phyloP scores from a whole-genome alignment of 53 echinoderm and acorn worm genomes.

The Temnopleurus reevesii region DNA sequence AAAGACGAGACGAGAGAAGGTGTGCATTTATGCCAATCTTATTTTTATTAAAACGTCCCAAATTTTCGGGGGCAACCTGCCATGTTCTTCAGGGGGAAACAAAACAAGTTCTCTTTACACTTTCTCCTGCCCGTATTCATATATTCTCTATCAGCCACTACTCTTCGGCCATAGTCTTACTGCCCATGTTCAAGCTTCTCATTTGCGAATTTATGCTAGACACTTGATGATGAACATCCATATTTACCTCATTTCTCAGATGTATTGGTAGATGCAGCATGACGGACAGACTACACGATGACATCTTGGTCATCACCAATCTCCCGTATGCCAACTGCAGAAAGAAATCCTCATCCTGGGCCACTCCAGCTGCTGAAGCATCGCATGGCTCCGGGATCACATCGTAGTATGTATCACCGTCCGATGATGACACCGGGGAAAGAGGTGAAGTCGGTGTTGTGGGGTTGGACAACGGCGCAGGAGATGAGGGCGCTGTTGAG shows the following conservation, averaged over 20 bases:
- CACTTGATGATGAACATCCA: too few relatives aligned
- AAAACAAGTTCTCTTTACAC: too few relatives aligned
- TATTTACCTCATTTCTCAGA: background rate
- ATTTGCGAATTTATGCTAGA: too few relatives aligned
- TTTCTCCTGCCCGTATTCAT: too few relatives aligned
- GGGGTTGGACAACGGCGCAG: background rate
- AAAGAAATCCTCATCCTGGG: background rate
- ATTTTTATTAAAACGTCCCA: too few relatives aligned
- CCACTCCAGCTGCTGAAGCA: background rate
- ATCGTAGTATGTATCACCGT: background rate
- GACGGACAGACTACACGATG: background rate
- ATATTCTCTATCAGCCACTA: too few relatives aligned
- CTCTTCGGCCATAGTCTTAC: background rate
- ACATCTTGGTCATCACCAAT: background rate
- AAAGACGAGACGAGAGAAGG: too few relatives aligned
- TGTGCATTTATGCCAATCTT: too few relatives aligned
- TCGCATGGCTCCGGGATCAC: background rate
- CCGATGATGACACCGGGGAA: background rate
- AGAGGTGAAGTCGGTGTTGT: background rate
- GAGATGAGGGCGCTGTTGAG: background rate
- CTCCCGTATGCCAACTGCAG: background rate
- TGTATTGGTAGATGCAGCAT: constrained; percentile 11
- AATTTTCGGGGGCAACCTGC: too few relatives aligned
- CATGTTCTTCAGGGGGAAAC: too few relatives aligned
- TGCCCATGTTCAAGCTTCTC: too few relatives aligned